Evolutionary conservation across 2,113 vertebrate genomes (phyloP).

Genomic region (Cairina moschata): DNA sequence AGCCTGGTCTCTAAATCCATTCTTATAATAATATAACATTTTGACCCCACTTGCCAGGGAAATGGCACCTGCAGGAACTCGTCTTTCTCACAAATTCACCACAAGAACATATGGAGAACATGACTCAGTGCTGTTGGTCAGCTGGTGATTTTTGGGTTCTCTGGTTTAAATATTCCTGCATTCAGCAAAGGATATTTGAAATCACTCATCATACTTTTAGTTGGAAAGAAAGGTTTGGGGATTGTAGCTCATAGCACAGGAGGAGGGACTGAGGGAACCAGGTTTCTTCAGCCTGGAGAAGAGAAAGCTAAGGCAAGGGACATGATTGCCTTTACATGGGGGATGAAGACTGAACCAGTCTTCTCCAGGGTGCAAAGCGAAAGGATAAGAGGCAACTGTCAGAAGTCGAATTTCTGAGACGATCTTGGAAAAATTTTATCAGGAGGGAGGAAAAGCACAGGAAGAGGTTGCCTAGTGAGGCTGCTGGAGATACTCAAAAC

Average conservation of each 20-base stretch:
- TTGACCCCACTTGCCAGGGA: background rate
- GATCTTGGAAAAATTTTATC: background rate
- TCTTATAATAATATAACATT: background rate
- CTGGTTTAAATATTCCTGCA: background rate
- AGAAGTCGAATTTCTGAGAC: background rate
- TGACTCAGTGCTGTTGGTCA: background rate
- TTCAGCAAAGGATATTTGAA: background rate
- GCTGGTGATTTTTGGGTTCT: background rate
- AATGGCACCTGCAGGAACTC: background rate
- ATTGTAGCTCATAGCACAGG: background rate
- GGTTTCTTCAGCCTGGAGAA: background rate
- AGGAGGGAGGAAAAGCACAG: background rate
- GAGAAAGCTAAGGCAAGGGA: background rate
- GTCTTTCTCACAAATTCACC: background rate
- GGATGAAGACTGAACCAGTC: background rate
- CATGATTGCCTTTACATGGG: fast-evolving
- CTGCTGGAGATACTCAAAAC: background rate
- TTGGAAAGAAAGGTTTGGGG: background rate
- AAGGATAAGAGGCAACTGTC: background rate
- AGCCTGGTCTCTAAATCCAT: background rate
- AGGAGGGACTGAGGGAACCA: background rate
- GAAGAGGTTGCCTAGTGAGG: background rate
- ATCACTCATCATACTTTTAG: background rate
- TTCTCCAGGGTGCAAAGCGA: background rate
- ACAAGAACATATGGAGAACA: fast-evolving